Evolutionary conservation across 2,113 vertebrate genomes (phyloP), one percentile per base, ranked within the genome.

Genomic region (Macquaria ambigua): DNA sequence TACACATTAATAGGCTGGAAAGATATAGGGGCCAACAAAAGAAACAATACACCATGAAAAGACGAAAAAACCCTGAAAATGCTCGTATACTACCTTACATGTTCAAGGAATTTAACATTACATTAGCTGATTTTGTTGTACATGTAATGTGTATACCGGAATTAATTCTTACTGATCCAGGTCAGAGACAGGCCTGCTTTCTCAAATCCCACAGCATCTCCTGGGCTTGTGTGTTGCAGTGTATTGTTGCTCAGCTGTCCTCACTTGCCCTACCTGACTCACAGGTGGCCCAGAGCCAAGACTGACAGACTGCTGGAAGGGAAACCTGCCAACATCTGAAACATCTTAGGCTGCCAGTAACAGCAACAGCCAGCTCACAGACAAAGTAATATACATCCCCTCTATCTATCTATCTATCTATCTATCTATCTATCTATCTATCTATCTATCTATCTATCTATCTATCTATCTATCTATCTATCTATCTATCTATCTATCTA

Each of bases 181-280:
- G 71, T 79, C 78, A 86, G 70, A 83, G 84, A 82, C 31, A 64
- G 34, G 59, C 28, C 74, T 70, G 72, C 76, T 72, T 61, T 71
- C 52, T 77, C 6, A 84, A 92, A 89, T 78, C 83, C 76, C 72
- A 75, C 53, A 79, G 78, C 80, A 72, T 90, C 86, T 90, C 79
- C 74, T 71, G 62, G 76, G 81, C 85, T 62, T 55, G 74, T 75
- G 70, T 79, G 71, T 83, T 4, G 1, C 82, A 15, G 71, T 69
- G 63, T 82, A 15, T 78, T 39, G 73, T 39, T 93, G 88, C 88
- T 86, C 84, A 84, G 88, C 61, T 91, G 90, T 92, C 93, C 90
- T 94, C 77, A 87, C 82, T 86, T 92, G 88, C 77, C 89, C 82
- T 83, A 87, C 73, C 88, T 89, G 74, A 90, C 84, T 90, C 86